Percentiles rank a stretch among this genome's conserved stretches.
Evolutionary conservation across 2,797 vertebrate species (phyloP).

Genomic region (Gouania willdenowi): DNA sequence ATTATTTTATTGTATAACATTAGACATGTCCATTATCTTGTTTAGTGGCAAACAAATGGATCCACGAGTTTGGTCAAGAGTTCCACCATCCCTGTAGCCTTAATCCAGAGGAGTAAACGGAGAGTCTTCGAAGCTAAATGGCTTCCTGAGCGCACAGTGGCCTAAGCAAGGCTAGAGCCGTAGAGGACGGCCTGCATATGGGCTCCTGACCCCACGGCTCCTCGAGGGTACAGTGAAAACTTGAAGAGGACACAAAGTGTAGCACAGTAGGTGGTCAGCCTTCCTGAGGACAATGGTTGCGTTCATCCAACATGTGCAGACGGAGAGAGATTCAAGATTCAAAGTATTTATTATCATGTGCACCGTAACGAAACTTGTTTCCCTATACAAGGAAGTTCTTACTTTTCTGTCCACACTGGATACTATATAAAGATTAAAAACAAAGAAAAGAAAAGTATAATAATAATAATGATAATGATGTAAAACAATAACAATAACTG

Average conservation of each 20-base stretch:
- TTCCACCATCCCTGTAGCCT: constrained; percentile 82
- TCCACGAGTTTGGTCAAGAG: constrained; percentile 92
- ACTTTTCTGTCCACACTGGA: too few species aligned
- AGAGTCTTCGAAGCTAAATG: constrained; percentile 1
- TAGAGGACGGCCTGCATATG: constrained; percentile 22
- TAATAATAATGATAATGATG: too few species aligned
- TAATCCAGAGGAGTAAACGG: constrained; percentile 76
- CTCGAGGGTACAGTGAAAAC: constrained; percentile 8
- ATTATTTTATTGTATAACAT: too few species aligned
- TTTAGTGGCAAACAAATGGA: constrained; percentile 95
- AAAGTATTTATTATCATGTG: too few species aligned
- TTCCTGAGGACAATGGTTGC: constrained; percentile 32
- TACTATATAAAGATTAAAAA: too few species aligned
- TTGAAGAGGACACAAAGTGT: background rate
- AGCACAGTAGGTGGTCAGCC: constrained; percentile 39
- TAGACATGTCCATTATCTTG: too few species aligned
- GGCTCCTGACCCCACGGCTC: constrained; percentile 44
- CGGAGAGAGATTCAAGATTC: constrained; percentile 45
- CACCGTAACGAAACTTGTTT: too few species aligned
- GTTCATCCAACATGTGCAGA: constrained; percentile 38
- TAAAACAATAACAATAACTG: too few species aligned
- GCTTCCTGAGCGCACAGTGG: too few species aligned
- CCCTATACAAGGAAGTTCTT: too few species aligned
- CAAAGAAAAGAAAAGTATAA: too few species aligned
- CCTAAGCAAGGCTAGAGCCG: too few species aligned